These are phyloP conservation scores for Tyria jacobaeae DNA, from an alignment of 2,888 invertebrate species.

Conservation along the genomic window DNA sequence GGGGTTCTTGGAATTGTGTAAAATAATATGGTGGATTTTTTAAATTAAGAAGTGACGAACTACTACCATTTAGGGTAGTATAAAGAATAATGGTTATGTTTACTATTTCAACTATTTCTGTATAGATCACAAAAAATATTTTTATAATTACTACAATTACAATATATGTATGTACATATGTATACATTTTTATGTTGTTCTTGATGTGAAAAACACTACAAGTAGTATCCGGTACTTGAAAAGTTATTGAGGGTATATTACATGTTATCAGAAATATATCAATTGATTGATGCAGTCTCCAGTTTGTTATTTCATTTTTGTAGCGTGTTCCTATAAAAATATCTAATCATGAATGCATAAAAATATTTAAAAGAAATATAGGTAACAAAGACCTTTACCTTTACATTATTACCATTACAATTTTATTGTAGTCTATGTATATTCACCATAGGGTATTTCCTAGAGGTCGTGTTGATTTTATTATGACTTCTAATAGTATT, in stretches of 20 bases:
- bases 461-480: not conserved
- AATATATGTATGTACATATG: no score
- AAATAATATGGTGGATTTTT: not conserved
- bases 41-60: not conserved
- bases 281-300: no score
- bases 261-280: no score
- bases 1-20: not conserved
- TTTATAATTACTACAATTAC: no score
- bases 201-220: no score
- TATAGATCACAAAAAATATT: no score
- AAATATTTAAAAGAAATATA: not conserved
- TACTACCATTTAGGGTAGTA: not conserved
- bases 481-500: constrained; percentile 4
- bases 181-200: no score
- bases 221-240: no score
- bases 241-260: no score
- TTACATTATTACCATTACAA: not conserved
- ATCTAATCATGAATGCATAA: no score
- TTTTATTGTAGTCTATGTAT: not conserved
- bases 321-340: not conserved
- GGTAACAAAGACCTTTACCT: not conserved
- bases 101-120: no score
- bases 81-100: not conserved
- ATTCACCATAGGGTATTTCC: not conserved
- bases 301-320: not conserved